Conservation (phyloP, 2,113 vertebrate species). For the Dromiciops gliroides region DNA sequence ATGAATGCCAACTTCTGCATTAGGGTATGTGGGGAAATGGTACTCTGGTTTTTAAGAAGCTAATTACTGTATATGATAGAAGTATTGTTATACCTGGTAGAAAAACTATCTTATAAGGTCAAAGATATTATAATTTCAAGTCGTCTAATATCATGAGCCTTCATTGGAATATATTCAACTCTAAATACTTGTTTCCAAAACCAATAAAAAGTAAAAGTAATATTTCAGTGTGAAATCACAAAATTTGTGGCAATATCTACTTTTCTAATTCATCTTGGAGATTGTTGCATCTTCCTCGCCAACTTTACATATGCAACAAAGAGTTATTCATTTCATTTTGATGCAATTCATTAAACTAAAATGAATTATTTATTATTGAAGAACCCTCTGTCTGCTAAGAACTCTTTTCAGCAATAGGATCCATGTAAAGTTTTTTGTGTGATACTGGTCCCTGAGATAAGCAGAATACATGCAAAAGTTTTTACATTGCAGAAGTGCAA, state of each 20-base stretch:
- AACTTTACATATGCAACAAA: background rate
- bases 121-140: background rate
- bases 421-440: background rate
- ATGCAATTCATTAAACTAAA: background rate
- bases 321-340: background rate
- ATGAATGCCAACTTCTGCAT: background rate
- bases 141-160: background rate
- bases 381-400: background rate
- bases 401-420: background rate
- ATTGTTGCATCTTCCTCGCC: background rate
- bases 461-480: background rate
- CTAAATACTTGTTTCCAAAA: background rate
- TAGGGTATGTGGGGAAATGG: background rate
- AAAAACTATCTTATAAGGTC: background rate
- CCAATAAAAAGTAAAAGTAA: background rate
- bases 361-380: background rate
- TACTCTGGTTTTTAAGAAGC: background rate
- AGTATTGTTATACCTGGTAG: background rate
- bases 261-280: background rate
- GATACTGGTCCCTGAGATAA: background rate
- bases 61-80: background rate
- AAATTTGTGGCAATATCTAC: background rate
- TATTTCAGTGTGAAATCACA: background rate
- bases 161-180: background rate
- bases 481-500: background rate